Percentiles rank a stretch among this genome's conserved stretches.
Evolutionary conservation across 2,113 vertebrate genomes (phyloP).

Genomic region (Nothocercus nigrocapillus): DNA sequence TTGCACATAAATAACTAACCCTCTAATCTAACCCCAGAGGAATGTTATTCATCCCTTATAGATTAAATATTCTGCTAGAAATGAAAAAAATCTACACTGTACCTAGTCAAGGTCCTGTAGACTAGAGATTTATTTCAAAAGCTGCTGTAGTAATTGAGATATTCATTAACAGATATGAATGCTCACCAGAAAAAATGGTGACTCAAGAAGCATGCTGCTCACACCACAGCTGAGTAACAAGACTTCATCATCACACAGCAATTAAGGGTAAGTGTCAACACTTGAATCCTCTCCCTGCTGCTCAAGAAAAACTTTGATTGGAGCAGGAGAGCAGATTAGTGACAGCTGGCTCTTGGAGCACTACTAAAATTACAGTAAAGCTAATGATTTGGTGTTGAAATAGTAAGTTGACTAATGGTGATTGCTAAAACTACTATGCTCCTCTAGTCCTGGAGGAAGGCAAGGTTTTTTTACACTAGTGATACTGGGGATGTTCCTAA

Average conservation of each 20-base stretch:
- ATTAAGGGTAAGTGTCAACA: neutral
- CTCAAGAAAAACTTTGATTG: neutral
- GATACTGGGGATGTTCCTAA: neutral
- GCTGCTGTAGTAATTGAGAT: fast-evolving
- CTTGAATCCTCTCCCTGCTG: neutral
- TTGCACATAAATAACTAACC: neutral
- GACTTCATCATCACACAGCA: neutral
- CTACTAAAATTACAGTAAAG: neutral
- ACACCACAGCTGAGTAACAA: neutral
- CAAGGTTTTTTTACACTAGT: neutral
- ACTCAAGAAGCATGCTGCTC: fast-evolving
- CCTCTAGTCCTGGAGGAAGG: neutral
- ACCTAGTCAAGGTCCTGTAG: neutral
- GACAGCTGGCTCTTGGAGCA: neutral
- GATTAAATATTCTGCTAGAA: neutral
- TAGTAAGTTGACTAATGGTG: neutral
- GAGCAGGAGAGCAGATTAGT: neutral
- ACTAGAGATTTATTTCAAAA: neutral
- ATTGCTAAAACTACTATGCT: neutral
- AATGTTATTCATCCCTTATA: neutral
- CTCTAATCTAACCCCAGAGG: fast-evolving
- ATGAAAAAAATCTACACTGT: neutral
- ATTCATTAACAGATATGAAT: fast-evolving
- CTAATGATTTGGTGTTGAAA: neutral
- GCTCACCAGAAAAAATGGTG: neutral